Evolutionary conservation across 2,797 vertebrate species (phyloP), one percentile per base, ranked within the genome.

Genomic region (Sandelia bainsii): DNA sequence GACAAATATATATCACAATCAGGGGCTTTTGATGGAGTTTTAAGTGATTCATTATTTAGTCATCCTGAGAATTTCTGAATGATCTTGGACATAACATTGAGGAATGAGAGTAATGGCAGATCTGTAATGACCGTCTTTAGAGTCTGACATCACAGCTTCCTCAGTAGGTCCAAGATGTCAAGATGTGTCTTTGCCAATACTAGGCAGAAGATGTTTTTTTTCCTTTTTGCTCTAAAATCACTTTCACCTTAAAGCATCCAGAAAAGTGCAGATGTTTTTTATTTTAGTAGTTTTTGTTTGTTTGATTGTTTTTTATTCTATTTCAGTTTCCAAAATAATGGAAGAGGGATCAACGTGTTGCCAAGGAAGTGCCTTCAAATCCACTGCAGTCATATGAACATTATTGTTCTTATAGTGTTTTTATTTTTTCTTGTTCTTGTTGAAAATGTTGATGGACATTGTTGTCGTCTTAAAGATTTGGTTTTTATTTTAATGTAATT

Each of bases 291-390:
- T n/a, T n/a, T n/a, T n/a, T n/a, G n/a, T n/a, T n/a, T n/a, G n/a
- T n/a, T n/a, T n/a, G n/a, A n/a, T 45, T 32, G 27, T 69, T 80
- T 23, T 66, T 39, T 16, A 32, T 70, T 69, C 61, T 22, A 44
- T 89, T 86, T 46, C 87, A 94, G 94, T 87, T 86, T 44, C 59
- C 63, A 72, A 64, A 76, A 79, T 59, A 71, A 81, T 66, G 62
- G 82, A 92, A 87, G 93, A 92, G 77, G 86, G 89, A 90, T 90
- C 83, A 58, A 80, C 72, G 87, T 81, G 87, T 92, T 91, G 84
- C 92, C 91, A 87, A 92, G 93, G 89, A 95, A 94, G 94, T 95
- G 94, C 94, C 94, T 95, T 95, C 89, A 86, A 87, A 93, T 86
- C 89, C 88, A 89, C 90, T 89, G 73, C 87, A 86, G 82, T 89